phyloP scores from a whole-genome alignment of 2,797 vertebrate genomes.

The Dermochelys coriacea region DNA sequence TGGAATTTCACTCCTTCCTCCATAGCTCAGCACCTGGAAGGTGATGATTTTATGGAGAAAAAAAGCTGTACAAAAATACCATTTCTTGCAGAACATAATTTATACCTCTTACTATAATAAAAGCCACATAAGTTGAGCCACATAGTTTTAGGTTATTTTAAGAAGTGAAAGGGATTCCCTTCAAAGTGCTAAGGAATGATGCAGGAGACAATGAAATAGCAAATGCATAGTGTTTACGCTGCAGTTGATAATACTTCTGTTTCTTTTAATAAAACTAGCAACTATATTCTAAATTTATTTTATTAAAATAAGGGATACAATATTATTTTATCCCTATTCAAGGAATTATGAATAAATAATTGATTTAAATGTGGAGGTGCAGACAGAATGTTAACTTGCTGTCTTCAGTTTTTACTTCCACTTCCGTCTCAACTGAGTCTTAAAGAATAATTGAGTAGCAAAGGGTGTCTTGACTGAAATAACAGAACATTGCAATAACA shows the following conservation, averaged over 20 bases:
- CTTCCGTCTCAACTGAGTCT: background rate
- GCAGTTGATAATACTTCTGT: background rate
- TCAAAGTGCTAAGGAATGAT: constrained; percentile 10
- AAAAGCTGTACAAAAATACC: constrained; percentile 68
- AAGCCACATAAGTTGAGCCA: constrained; percentile 21
- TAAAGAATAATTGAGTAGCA: background rate
- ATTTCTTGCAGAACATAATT: constrained; percentile 42
- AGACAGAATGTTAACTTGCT: background rate
- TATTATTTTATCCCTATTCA: background rate
- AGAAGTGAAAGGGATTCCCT: background rate
- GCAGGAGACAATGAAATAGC: constrained; percentile 16
- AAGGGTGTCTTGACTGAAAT: background rate
- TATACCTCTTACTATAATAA: constrained; percentile 59
- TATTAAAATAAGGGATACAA: background rate
- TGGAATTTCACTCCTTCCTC: constrained; percentile 66
- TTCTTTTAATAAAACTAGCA: background rate
- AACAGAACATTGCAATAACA: background rate
- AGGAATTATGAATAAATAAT: background rate
- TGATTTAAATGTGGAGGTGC: background rate
- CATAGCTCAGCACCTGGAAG: background rate
- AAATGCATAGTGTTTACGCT: background rate
- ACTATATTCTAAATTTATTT: background rate
- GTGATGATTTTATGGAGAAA: constrained; percentile 55
- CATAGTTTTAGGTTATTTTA: background rate
- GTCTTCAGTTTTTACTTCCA: background rate